These are phyloP conservation scores for Lophotis ruficrista DNA, from an alignment of 2,113 vertebrate species.

Conservation along the genomic window DNA sequence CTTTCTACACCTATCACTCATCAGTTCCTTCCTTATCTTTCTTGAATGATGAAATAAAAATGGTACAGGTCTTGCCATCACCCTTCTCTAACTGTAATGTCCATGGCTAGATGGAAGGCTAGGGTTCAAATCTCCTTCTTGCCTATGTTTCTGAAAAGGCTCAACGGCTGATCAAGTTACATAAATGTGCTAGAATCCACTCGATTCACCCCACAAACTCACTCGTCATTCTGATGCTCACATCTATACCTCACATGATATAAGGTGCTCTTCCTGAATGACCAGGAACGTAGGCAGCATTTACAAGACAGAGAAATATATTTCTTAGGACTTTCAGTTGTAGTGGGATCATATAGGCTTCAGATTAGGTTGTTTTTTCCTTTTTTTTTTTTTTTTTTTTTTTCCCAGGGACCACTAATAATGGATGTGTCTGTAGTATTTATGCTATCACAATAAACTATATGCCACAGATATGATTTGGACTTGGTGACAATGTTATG, in stretches of 20 bases:
- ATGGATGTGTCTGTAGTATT: neutral
- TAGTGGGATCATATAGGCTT: neutral
- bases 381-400: neutral
- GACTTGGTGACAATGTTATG: neutral
- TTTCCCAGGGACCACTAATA: fast-evolving
- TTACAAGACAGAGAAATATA: neutral
- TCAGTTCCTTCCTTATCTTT: neutral
- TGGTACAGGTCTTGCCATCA: neutral
- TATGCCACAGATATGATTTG: neutral
- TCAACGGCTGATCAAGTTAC: neutral
- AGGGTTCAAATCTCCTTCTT: neutral
- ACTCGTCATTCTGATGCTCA: neutral
- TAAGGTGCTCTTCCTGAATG: neutral
- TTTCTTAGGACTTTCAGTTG: neutral
- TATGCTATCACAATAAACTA: neutral
- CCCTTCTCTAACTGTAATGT: neutral
- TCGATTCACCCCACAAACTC: neutral
- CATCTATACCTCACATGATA: neutral
- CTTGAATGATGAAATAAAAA: neutral
- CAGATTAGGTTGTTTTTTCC: neutral
- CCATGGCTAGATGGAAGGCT: neutral
- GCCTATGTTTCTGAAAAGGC: neutral
- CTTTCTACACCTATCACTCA: neutral
- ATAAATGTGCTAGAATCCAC: neutral
- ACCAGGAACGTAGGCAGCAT: neutral